Evolutionary conservation across 2,888 invertebrate species (phyloP), one percentile per base, ranked within the genome.

Genomic region (Heliconius cydno): DNA sequence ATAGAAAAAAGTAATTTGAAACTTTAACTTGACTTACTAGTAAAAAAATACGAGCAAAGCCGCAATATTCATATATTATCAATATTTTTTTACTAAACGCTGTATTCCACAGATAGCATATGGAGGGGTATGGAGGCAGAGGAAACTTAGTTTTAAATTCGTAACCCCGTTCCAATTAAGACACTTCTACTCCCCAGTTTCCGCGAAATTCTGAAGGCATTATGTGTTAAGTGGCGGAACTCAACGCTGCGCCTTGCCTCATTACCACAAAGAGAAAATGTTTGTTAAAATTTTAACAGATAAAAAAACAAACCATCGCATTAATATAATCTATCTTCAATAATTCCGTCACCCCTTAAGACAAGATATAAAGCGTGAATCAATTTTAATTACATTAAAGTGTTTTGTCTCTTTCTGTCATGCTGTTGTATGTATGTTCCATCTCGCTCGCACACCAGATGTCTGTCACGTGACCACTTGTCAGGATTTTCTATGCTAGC

Each of bases 381-480:
- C 30, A n/a, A 34, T 34, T 57, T 73, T 34, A 73, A 73, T 38
- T 60, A 60, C 15, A 73, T 73, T 34, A 60, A 34, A n/a, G 9
- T 38, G 7, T 3, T 72, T 34, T 60, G 13, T 38, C 60, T 28
- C 73, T 15, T 60, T 73, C 60, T 60, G 1, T 30, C 25, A 15
- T 30, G 4, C n/a, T 9, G 34, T 12, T 22, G 22, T 57, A 7
- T n/a, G 7, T 38, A 34, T 65, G 4, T 30, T 46, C 66, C 52
- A 38, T 85, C 82, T 72, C 80, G 15, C 76, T 83, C 83, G 65
- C 77, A 76, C 79, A 79, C 77, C 84, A 79, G 82, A 83, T 82
- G 85, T 65, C 74, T 63, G 85, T 75, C 90, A 88, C 91, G 90
- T 86, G 90, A 73, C 84, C 85, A 85, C 86, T 87, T 87, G 83